Evolutionary conservation across 1,140 invertebrate genomes (phyloP).

Genomic region (Zaprionus ghesquierei): DNA sequence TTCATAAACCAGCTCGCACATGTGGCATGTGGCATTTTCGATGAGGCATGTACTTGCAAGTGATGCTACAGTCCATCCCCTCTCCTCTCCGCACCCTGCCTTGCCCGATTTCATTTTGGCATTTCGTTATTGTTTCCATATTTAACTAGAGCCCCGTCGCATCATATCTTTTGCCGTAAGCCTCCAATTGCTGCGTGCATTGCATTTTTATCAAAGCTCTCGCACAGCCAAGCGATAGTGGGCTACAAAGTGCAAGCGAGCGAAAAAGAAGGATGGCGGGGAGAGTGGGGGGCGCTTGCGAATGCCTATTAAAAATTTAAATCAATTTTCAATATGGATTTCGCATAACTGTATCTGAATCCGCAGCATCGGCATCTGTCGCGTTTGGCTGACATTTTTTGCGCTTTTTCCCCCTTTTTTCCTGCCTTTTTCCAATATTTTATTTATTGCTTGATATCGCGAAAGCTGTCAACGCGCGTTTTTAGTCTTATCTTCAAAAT

Average conservation of each 20-base stretch:
- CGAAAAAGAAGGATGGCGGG: not conserved
- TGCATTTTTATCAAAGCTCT: slow-evolving; percentile 76
- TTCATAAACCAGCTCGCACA: slow-evolving; percentile 42
- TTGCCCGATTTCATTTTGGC: slow-evolving; percentile 61
- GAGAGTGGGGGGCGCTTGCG: not conserved
- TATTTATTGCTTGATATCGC: slow-evolving; percentile 61
- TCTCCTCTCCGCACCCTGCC: not conserved
- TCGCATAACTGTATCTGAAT: slow-evolving; percentile 49
- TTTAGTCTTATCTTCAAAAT: slow-evolving; percentile 59
- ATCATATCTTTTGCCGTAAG: slow-evolving; percentile 62
- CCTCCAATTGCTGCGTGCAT: slow-evolving; percentile 73
- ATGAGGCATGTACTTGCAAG: slow-evolving; percentile 48
- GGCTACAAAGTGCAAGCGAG: not conserved
- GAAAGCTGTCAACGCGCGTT: slow-evolving; percentile 46
- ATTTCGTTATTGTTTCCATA: slow-evolving; percentile 74
- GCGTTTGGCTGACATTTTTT: slow-evolving; percentile 55
- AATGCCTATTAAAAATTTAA: slow-evolving; percentile 78
- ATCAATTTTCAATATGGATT: slow-evolving; percentile 81
- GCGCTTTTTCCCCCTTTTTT: slow-evolving; percentile 14
- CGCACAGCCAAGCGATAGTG: slow-evolving; percentile 18
- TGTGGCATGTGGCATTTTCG: slow-evolving; percentile 23
- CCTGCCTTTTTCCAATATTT: slow-evolving; percentile 30
- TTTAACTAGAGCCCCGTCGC: slow-evolving; percentile 67
- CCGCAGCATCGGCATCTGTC: slow-evolving; percentile 33
- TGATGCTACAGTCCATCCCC: not conserved